Base-by-base conservation (phyloP, 2,113 vertebrate species). In the Myotis davidii region DNA sequence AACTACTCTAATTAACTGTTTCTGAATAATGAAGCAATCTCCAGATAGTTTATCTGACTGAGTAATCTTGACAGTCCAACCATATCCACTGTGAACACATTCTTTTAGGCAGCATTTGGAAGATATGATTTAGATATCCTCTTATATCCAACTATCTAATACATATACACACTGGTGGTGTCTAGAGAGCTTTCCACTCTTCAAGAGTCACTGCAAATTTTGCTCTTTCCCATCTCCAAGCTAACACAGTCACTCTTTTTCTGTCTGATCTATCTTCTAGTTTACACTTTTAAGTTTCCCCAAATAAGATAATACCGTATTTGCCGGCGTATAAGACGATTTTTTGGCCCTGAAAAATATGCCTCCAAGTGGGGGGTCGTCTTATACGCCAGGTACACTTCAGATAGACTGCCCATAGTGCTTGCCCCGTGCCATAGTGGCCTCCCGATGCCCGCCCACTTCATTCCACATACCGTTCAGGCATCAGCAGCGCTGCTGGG, bases 1-100 rank as follows among this genome's bases (percentile, higher is more conserved):
- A 91, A 95, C 18, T 85, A 89, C 16, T 67, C 2, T 86, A 94
- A 94, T 95, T 12, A 88, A 97, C 78, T 56, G 17, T 73, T 96
- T 91, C 37, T 95, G 56, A 96, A 50, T 90, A 95, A 96, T 69
- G 39, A 89, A 95, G 39, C 54, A 91, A 92, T 73, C 27, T 86
- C 37, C 20, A 37, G 11, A 86, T 20, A 73, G n/a, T 87, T 94
- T 14, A 95, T 85, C n/a, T 77, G 50, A 92, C 37, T 92, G 65
- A 88, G 34, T 74, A 88, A 14, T 77, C 39, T 48, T 52, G 6
- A 67, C 3, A 77, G 69, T 94, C 4, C 10, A 95, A 78, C 20
- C 16, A 74, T 90, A 61, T 65, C 27, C 27, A 83, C 50, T 88
- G n/a, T 73, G 23, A 96, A 65, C 20, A 91, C 7, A 82, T 61